Percentiles rank a stretch among this genome's conserved stretches.
These are phyloP conservation scores for Ectobius pallidus DNA, from an alignment of 2,888 invertebrate species.

Conservation along the genomic window DNA sequence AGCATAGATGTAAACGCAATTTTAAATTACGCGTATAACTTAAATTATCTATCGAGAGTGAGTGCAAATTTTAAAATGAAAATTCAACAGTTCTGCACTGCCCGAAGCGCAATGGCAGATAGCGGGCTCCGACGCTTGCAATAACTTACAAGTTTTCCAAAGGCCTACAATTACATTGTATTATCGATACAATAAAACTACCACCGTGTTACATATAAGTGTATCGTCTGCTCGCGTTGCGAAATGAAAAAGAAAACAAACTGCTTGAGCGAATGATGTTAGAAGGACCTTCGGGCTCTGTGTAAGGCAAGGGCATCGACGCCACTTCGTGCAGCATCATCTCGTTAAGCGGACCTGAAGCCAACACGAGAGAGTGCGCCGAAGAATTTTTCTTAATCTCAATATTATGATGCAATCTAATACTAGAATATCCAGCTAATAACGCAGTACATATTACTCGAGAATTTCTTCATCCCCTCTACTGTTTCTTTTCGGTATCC, in stretches of 20 bases:
- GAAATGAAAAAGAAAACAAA: conserved; percentile 1
- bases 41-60: no score
- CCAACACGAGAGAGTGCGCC: conserved; percentile 8
- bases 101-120: background rate
- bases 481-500: background rate
- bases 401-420: conserved; percentile 2
- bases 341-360: conserved; percentile 14
- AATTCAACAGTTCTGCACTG: background rate
- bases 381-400: background rate
- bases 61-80: no score
- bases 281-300: conserved; percentile 20
- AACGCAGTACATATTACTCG: background rate
- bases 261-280: background rate
- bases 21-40: no score
- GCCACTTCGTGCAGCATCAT: background rate
- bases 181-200: background rate
- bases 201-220: no score
- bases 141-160: background rate
- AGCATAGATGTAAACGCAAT: no score
- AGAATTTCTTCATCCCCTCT: background rate
- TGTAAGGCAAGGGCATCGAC: conserved; percentile 19
- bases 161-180: background rate
- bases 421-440: background rate
- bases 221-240: conserved; percentile 17
- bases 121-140: no score